Conservation (phyloP, 2,888 invertebrate species). For the Osedax frankpressi region DNA sequence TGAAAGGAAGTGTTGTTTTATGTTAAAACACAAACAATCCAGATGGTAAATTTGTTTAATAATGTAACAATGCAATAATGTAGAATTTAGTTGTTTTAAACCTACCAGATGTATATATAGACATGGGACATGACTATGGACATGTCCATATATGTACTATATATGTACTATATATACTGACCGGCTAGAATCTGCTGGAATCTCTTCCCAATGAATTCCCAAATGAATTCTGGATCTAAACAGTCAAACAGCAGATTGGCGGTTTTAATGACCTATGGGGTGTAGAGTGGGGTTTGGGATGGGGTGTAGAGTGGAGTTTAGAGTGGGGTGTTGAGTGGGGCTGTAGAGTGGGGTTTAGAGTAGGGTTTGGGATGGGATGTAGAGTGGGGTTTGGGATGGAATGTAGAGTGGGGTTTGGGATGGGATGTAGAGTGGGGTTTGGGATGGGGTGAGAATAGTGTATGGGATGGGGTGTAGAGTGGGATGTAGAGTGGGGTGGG, state of each 20-base stretch:
- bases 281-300: neutral
- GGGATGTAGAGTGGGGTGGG: constrained; percentile 61
- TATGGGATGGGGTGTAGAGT: neutral
- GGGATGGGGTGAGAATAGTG: neutral
- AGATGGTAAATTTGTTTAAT: no score
- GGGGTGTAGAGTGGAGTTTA: neutral
- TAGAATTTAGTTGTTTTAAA: no score
- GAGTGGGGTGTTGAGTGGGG: no score
- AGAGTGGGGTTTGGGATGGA: neutral
- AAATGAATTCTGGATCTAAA: constrained; percentile 70
- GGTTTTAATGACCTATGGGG: constrained; percentile 55
- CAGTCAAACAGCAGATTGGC: constrained; percentile 71
- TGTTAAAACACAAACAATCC: no score
- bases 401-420: no score
- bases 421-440: neutral
- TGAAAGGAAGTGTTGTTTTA: no score
- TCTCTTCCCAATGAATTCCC: constrained; percentile 57
- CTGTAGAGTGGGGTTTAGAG: neutral
- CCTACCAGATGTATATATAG: no score
- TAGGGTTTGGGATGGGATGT: neutral
- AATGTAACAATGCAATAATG: no score
- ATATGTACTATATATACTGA: no score
- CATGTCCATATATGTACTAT: no score
- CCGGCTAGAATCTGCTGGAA: neutral
- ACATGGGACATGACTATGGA: no score